Evolutionary conservation across 1,140 invertebrate species (phyloP).

Genomic region (Harpegnathos saltator): DNA sequence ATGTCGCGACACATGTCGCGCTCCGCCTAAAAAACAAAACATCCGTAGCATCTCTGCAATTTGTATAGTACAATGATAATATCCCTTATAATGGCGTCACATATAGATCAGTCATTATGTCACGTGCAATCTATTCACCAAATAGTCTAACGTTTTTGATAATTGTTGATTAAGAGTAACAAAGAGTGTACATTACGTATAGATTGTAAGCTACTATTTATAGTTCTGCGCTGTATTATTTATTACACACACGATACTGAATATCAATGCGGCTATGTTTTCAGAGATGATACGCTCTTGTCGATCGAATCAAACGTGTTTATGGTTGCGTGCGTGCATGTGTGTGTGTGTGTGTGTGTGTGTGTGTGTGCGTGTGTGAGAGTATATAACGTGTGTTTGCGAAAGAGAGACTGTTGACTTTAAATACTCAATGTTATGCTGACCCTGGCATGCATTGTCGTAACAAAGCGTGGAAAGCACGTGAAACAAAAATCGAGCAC

Average conservation of each 20-base stretch:
- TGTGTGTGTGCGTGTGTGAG: conserved; percentile 4
- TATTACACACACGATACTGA: conserved; percentile 18
- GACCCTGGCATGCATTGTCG: conserved; percentile 17
- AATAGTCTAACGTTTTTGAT: conserved; percentile 72
- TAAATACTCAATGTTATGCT: conserved; percentile 48
- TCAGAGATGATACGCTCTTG: conserved; percentile 1
- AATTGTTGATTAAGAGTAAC: conserved; percentile 56
- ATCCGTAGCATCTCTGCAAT: too few species aligned
- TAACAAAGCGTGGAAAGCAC: not conserved
- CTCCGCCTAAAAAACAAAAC: too few species aligned
- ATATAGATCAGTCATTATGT: conserved; percentile 60
- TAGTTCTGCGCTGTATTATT: conserved; percentile 65
- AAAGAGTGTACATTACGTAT: conserved; percentile 63
- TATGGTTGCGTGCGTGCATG: not conserved
- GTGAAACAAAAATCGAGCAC: too few species aligned
- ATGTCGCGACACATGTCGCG: too few species aligned
- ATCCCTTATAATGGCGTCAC: too few species aligned
- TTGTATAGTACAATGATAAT: too few species aligned
- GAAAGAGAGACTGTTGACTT: conserved; percentile 3
- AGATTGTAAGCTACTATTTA: conserved; percentile 61
- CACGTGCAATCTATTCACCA: conserved; percentile 73
- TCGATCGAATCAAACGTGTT: conserved; percentile 39
- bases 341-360: not conserved
- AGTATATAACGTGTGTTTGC: too few species aligned
- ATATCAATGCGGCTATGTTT: conserved; percentile 22